These are phyloP conservation scores for Psittacula echo DNA, from an alignment of 2,797 vertebrate genomes.

Conservation along the genomic window DNA sequence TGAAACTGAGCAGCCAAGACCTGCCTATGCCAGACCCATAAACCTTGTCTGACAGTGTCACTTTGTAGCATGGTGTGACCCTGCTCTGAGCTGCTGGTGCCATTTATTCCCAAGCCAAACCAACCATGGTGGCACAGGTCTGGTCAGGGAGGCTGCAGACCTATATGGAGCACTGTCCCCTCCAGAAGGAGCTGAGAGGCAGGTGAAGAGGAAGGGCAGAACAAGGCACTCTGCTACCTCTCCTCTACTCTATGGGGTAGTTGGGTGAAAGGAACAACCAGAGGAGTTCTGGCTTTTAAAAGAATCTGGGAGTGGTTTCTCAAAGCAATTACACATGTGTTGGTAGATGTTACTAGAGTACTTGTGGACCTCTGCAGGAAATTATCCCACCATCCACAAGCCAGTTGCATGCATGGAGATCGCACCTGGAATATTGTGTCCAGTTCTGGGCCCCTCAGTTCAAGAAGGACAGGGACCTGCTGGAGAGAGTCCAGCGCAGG, in stretches of 20 bases:
- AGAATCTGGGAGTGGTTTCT: neutral
- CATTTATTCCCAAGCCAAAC: neutral
- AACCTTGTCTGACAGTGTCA: neutral
- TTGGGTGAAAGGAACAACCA: neutral
- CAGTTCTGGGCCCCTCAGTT: no score
- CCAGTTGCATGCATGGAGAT: neutral
- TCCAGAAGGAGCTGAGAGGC: neutral
- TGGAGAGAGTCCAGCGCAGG: no score
- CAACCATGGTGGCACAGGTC: fast-evolving
- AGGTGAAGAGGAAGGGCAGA: neutral
- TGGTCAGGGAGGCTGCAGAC: neutral
- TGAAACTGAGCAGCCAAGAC: neutral
- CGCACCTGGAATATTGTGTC: no score
- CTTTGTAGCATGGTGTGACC: neutral
- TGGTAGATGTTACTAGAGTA: neutral
- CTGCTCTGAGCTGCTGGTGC: neutral
- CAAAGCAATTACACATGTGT: neutral
- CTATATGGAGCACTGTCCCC: fast-evolving
- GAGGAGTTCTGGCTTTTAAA: neutral
- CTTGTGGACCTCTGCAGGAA: neutral
- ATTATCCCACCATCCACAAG: neutral
- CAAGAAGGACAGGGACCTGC: no score
- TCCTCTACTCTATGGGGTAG: neutral
- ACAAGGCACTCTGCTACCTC: neutral
- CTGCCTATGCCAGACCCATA: neutral